phyloP scores from a whole-genome alignment of 30 jellyfish, hydroid and myxozoan species.

The Hydra vulgaris region DNA sequence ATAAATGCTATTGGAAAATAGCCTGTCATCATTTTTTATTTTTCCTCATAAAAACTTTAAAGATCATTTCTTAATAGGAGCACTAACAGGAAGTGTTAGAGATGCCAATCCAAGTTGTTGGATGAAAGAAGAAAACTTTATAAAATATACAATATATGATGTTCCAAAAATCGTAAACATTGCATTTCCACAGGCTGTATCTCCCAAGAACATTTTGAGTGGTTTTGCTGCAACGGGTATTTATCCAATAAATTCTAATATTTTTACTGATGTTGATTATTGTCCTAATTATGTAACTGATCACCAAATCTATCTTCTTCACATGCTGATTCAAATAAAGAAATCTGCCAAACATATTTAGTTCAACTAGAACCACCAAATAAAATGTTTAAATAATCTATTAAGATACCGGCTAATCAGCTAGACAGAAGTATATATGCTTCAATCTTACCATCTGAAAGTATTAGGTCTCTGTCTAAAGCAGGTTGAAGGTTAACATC shows the following conservation, averaged over 20 bases:
- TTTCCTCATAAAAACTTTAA: constrained; percentile 37
- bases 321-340: background rate
- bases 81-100: constrained; percentile 34
- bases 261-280: constrained; percentile 25
- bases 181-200: too few relatives aligned
- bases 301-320: background rate
- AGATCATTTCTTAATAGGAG: too few relatives aligned
- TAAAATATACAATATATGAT: constrained; percentile 30
- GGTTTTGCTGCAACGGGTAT: constrained; percentile 47
- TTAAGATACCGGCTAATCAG: background rate
- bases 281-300: constrained; percentile 31
- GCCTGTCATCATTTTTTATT: constrained; percentile 50
- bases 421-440: background rate
- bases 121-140: constrained; percentile 42
- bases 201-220: too few relatives aligned
- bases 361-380: background rate
- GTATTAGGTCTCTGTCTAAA: background rate
- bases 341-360: background rate
- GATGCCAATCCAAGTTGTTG: constrained; percentile 36
- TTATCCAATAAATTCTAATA: constrained; percentile 27
- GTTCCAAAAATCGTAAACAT: constrained; percentile 30
- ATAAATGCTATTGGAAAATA: too few relatives aligned
- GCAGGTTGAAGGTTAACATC: background rate
- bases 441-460: background rate
- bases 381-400: background rate